These are phyloP conservation scores for Mechanitis mazaeus DNA, from an alignment of 2,888 invertebrate species.

Conservation along the genomic window DNA sequence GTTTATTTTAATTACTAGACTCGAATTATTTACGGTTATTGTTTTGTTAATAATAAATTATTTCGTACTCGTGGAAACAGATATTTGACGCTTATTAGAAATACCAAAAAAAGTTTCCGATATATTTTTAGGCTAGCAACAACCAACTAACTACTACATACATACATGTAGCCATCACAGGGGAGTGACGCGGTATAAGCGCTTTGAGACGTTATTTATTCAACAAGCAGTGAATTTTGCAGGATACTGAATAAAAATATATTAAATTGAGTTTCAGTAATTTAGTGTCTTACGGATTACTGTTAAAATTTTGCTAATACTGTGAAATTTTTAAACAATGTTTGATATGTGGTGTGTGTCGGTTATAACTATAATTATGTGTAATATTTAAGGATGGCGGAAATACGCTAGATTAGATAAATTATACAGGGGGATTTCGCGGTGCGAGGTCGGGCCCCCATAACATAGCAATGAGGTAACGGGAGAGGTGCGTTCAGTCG, in stretches of 20 bases:
- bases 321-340: no score
- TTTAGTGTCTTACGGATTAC: no score
- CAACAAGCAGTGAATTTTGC: no score
- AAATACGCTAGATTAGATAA: slow-evolving; percentile 24
- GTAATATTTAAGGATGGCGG: slow-evolving; percentile 10
- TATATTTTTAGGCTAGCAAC: slow-evolving; percentile 3
- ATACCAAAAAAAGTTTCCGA: neutral
- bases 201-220: no score
- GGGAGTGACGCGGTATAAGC: neutral
- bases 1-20: neutral
- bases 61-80: neutral
- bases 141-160: neutral
- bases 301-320: no score
- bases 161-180: neutral
- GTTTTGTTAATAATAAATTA: neutral
- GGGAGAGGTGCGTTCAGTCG: slow-evolving; percentile 68
- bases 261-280: no score
- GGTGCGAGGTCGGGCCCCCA: slow-evolving; percentile 58
- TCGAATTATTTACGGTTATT: neutral
- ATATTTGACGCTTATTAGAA: neutral
- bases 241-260: no score
- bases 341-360: no score
- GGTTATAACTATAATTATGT: neutral
- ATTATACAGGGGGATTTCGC: slow-evolving; percentile 49
- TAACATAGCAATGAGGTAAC: slow-evolving; percentile 73